A percentile compares a stretch with the other conserved stretches of the same genome.
phyloP scores from a whole-genome alignment of 2,113 vertebrate genomes.

The Passer domesticus region DNA sequence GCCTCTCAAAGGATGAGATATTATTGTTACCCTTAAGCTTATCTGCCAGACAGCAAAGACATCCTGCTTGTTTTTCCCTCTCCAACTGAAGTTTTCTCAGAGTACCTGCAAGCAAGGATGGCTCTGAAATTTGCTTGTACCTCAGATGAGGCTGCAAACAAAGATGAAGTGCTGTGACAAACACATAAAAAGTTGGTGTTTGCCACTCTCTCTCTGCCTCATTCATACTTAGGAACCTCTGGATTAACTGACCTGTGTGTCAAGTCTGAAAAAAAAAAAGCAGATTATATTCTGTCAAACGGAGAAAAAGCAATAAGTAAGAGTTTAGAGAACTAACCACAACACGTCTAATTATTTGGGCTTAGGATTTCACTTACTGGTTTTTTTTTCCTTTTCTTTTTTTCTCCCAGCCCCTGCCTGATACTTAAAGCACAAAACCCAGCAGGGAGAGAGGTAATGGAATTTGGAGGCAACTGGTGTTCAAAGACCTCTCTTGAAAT shows the following conservation, averaged over 20 bases:
- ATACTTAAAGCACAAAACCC: conserved; percentile 60
- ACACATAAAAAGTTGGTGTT: neutral
- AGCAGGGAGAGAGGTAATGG: conserved; percentile 60
- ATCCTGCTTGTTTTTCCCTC: neutral
- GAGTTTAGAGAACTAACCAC: conserved; percentile 37
- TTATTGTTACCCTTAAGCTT: neutral
- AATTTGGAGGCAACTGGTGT: conserved; percentile 58
- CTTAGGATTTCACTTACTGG: conserved; percentile 41
- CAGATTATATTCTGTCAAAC: conserved; percentile 31
- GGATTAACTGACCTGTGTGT: conserved; percentile 15
- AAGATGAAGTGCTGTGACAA: conserved; percentile 26
- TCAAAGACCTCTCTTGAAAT: conserved; percentile 40
- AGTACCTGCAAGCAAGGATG: neutral
- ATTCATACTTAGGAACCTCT: neutral
- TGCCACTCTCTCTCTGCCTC: neutral
- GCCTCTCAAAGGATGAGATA: neutral
- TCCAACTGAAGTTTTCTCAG: neutral
- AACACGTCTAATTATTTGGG: conserved; percentile 42
- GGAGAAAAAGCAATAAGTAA: conserved; percentile 19
- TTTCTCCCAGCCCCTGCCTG: conserved; percentile 28
- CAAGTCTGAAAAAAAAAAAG: neutral
- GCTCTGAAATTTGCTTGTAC: conserved; percentile 15
- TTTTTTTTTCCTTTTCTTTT: conserved; percentile 19
- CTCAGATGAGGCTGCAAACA: conserved; percentile 26
- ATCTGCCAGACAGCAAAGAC: neutral